These are phyloP conservation scores for Dorcus hopei DNA, from an alignment of 2,888 invertebrate genomes.

Conservation along the genomic window DNA sequence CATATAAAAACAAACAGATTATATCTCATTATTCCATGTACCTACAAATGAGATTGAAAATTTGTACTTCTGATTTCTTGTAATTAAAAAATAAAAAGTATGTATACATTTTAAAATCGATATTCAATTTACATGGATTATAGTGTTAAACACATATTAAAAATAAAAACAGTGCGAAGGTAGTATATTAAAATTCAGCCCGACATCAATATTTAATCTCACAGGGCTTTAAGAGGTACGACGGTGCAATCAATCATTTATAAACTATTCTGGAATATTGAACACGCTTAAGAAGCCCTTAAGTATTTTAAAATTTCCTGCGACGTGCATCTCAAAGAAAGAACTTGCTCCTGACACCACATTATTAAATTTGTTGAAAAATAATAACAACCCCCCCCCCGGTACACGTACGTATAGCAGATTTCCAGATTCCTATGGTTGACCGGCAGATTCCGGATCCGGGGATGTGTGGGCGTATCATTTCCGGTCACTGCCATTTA, in stretches of 20 bases:
- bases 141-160: slow-evolving; percentile 15
- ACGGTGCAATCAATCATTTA: slow-evolving; percentile 45
- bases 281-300: slow-evolving; percentile 19
- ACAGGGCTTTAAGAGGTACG: slow-evolving; percentile 34
- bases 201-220: slow-evolving; percentile 34
- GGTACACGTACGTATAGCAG: no score
- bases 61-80: no score
- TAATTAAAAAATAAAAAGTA: neutral
- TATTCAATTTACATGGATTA: slow-evolving; percentile 15
- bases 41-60: no score
- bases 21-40: no score
- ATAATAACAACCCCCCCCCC: neutral
- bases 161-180: slow-evolving; percentile 11
- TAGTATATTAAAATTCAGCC: slow-evolving; percentile 25
- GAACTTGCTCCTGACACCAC: slow-evolving; percentile 14
- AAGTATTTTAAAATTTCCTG: slow-evolving; percentile 23
- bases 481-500: slow-evolving; percentile 38
- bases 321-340: slow-evolving; percentile 15
- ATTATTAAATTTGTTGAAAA: slow-evolving; percentile 10
- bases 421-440: neutral
- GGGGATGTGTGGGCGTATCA: slow-evolving; percentile 31
- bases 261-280: slow-evolving; percentile 34
- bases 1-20: no score
- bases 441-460: slow-evolving; percentile 6
- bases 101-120: slow-evolving; percentile 1